Base-by-base conservation (phyloP, 1,140 invertebrate species). In the Leptinotarsa undecemlineata region DNA sequence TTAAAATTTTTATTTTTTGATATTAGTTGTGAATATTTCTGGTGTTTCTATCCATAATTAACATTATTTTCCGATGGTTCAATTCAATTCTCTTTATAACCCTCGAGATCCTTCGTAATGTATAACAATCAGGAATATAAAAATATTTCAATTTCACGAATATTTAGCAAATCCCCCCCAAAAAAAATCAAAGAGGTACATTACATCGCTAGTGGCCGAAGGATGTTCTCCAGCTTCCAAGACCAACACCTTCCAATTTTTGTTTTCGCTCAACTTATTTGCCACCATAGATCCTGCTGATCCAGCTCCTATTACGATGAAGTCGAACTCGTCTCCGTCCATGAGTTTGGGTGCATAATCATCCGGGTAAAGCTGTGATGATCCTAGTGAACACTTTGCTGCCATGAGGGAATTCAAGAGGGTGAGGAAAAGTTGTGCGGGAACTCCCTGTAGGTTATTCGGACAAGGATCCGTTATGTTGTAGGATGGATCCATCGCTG, bases 221-320 rank as follows among this genome's bases (percentile, higher is more conserved):
- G 81, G 79, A 61, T 74, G 74, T 42, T 51, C 73, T 62, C 81
- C 81, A 15, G 81, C 78, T 78, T 82, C 81, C 11, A 82, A 48
- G 4, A 82, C 64, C 20, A 82, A 71, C 57, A 82, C 69, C 42
- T 76, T 78, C 74, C 77, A 81, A 13, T 77, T 71, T 60, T 23
- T 14, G n/a, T 76, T 77, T 73, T 81, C 77, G 3, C 76, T 78
- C 33, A 82, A 63, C 72, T 76, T 73, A 63, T 77, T 79, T 13
- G 80, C 78, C 13, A 82, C 77, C 8, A 80, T 76, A 23, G 76
- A 80, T 47, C 81, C 81, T n/a, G 76, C 75, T 47, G 77, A 71
- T 51, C 81, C 81, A 8, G 74, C 42, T 21, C 81, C 81, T 60
- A 82, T 62, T 6, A 82, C 72, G 42, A 82, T 81, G 68, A 81